A percentile compares a stretch with the other conserved stretches of the same genome.
Conservation (phyloP, 2,888 invertebrate genomes). For the Heteromyza rotundicornis region DNA sequence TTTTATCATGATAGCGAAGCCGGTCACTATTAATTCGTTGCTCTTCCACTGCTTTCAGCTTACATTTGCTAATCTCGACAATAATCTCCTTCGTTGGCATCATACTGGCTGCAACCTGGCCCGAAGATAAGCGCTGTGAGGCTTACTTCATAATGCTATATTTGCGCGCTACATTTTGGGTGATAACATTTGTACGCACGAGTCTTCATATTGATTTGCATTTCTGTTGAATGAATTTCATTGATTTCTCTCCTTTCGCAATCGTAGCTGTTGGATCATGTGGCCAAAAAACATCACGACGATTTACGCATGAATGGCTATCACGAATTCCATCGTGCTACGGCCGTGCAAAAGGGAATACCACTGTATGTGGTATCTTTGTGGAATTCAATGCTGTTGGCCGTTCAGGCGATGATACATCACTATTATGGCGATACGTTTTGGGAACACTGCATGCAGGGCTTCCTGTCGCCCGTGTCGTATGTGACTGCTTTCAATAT, state of each 20-base stretch:
- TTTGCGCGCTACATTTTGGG: conserved; percentile 67
- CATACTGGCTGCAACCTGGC: conserved; percentile 46
- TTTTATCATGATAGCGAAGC: too few species aligned
- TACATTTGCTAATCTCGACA: conserved; percentile 57
- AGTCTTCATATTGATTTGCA: neutral
- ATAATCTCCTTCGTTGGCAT: conserved; percentile 57
- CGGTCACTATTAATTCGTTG: neutral
- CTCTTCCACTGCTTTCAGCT: too few species aligned
- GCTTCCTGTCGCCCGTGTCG: conserved; percentile 65
- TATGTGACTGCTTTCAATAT: conserved; percentile 67
- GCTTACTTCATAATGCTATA: conserved; percentile 69
- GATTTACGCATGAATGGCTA: conserved; percentile 70
- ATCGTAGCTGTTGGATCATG: conserved; percentile 66
- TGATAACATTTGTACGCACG: conserved; percentile 65
- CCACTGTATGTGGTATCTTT: conserved; percentile 71
- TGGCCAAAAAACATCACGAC: conserved; percentile 68
- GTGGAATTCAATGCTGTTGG: conserved; percentile 68
- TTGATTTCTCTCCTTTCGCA: conserved; percentile 12
- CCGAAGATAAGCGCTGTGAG: conserved; percentile 63
- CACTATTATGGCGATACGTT: conserved; percentile 67
- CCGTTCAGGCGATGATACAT: conserved; percentile 67
- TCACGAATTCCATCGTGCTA: conserved; percentile 72
- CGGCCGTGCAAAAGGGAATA: conserved; percentile 67
- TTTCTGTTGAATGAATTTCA: conserved; percentile 5
- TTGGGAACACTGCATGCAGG: conserved; percentile 64